Conservation (phyloP, 2,888 invertebrate genomes). For the Allacma fusca region DNA sequence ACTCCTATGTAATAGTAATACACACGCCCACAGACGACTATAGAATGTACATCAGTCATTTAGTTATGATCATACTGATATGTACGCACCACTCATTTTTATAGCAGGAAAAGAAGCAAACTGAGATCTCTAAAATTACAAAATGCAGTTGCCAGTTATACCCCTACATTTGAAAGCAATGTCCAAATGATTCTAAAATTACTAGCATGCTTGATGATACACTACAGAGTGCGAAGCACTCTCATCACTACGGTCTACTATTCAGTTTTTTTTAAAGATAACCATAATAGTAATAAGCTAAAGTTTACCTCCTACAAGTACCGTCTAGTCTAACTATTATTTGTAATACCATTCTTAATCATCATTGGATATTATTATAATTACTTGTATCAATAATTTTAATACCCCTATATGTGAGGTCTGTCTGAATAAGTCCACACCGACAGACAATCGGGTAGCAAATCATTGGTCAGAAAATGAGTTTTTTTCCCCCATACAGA, state of each 20-base stretch:
- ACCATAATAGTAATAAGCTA: no score
- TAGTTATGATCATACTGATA: conserved; percentile 23
- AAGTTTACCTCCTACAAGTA: no score
- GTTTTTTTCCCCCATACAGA: neutral
- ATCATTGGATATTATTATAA: neutral
- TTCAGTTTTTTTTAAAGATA: no score
- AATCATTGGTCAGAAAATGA: neutral
- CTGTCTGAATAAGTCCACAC: no score
- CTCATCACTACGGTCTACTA: no score
- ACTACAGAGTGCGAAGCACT: neutral
- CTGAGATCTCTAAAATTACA: conserved; percentile 23
- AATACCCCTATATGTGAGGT: neutral
- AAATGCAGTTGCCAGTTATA: neutral
- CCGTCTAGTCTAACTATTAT: no score
- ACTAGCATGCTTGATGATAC: neutral
- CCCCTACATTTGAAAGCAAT: conserved; percentile 1
- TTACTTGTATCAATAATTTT: neutral
- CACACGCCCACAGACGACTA: neutral
- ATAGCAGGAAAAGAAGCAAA: neutral
- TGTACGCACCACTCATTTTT: conserved; percentile 24
- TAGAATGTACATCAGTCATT: conserved; percentile 14
- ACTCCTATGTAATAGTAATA: neutral
- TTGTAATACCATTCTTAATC: neutral
- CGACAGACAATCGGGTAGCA: no score
- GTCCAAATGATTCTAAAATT: neutral